phyloP scores from a whole-genome alignment of 2,113 vertebrate genomes.

The Cranoglanis bouderius region DNA sequence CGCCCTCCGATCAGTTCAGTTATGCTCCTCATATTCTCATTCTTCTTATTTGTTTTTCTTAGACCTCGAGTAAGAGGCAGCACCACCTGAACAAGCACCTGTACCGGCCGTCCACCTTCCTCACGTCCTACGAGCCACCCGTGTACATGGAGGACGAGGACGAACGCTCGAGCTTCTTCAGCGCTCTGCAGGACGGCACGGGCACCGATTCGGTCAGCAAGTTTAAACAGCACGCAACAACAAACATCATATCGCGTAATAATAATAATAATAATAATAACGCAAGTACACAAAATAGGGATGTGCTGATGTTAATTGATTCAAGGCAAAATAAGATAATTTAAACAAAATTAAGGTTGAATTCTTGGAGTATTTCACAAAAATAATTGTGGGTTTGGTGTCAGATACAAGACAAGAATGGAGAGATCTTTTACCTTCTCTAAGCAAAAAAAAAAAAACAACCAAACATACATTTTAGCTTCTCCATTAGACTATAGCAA shows the following conservation, averaged over 20 bases:
- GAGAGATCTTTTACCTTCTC: no score
- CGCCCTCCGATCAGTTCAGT: rapidly evolving
- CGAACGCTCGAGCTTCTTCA: conserved; percentile 85
- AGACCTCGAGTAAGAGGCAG: conserved; percentile 93
- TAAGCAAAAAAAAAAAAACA: no score
- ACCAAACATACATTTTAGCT: no score
- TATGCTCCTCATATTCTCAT: background rate
- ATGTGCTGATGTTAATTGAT: no score
- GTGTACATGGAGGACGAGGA: conserved; percentile 99
- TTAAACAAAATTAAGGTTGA: no score
- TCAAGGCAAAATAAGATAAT: no score
- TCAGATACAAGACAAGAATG: no score
- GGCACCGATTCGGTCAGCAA: conserved; percentile 82
- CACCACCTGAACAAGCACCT: conserved; percentile 98
- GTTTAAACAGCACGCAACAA: background rate
- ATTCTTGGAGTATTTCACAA: no score
- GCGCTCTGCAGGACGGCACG: conserved; percentile 77
- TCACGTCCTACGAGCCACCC: conserved; percentile 96
- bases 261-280: background rate
- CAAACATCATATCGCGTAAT: background rate
- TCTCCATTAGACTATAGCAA: no score
- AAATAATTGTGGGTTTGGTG: no score
- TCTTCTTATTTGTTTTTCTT: background rate
- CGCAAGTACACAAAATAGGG: background rate
- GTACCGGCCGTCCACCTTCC: conserved; percentile 96